Evolutionary conservation across 2,113 vertebrate genomes (phyloP).

Genomic region (Silurus asotus): DNA sequence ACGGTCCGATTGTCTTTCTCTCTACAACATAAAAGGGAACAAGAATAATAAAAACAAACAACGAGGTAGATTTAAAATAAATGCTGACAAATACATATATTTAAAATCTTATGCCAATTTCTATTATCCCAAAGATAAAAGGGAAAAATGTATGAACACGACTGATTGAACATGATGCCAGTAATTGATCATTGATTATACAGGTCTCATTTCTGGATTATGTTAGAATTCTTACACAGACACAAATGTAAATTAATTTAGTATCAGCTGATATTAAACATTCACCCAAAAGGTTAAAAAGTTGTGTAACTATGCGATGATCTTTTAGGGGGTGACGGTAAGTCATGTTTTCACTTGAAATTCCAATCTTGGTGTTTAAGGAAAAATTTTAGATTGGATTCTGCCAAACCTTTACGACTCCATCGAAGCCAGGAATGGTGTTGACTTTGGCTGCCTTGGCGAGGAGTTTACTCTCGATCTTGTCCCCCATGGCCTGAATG

Average conservation of each 20-base stretch:
- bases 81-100: not conserved
- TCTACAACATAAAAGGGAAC: not conserved
- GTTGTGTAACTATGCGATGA: not conserved
- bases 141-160: no score
- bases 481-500: slow-evolving; percentile 98
- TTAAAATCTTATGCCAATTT: not conserved
- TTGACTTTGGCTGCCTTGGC: slow-evolving; percentile 95
- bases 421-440: slow-evolving; percentile 96
- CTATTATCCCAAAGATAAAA: not conserved
- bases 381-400: not conserved
- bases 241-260: not conserved
- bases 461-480: slow-evolving; percentile 97
- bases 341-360: not conserved
- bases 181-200: not conserved
- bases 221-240: no score
- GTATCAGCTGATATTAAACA: not conserved
- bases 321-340: not conserved
- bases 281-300: not conserved
- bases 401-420: slow-evolving; percentile 86
- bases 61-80: not conserved
- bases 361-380: not conserved
- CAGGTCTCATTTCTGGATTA: no score
- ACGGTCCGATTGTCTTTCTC: not conserved
- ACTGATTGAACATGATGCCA: not conserved
- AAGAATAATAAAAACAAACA: no score